phyloP scores from a whole-genome alignment of 2,888 invertebrate species.

The Sympetrum striolatum region DNA sequence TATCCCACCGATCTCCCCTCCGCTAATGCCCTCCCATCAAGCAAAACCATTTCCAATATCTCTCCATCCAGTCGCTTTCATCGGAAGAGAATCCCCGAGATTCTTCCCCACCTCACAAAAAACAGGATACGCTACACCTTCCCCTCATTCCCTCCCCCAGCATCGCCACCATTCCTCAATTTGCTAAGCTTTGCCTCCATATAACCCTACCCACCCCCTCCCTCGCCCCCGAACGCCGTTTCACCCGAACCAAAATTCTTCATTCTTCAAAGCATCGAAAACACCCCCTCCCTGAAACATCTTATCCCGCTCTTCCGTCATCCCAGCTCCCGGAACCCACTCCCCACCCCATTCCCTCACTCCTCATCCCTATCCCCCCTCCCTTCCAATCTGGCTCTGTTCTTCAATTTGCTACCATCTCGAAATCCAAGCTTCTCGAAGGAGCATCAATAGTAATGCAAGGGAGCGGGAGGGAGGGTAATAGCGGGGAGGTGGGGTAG shows the following conservation, averaged over 20 bases:
- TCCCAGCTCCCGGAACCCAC: not conserved
- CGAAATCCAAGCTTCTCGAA: conserved; percentile 41
- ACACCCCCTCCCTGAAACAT: not conserved
- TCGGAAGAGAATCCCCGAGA: not conserved
- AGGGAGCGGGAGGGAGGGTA: not conserved
- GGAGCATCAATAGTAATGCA: conserved; percentile 40
- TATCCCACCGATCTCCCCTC: not conserved
- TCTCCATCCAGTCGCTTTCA: conserved; percentile 4
- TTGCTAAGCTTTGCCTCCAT: conserved; percentile 2
- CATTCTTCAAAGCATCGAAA: not conserved
- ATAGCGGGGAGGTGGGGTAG: not conserved
- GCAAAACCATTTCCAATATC: conserved; percentile 4
- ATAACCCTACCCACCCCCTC: not conserved
- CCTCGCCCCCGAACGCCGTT: not conserved
- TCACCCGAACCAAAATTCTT: not conserved
- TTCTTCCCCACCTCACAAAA: not conserved
- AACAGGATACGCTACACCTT: not conserved
- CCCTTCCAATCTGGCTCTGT: conserved; percentile 32
- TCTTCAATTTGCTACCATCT: conserved; percentile 38
- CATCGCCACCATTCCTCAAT: conserved; percentile 35
- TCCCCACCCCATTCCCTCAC: not conserved
- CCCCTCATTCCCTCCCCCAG: not conserved
- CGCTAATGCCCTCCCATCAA: not conserved
- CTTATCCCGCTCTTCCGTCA: not conserved
- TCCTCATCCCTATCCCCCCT: not conserved